These are phyloP conservation scores for Thunnus thynnus DNA, from an alignment of 2,113 vertebrate species.

Conservation along the genomic window DNA sequence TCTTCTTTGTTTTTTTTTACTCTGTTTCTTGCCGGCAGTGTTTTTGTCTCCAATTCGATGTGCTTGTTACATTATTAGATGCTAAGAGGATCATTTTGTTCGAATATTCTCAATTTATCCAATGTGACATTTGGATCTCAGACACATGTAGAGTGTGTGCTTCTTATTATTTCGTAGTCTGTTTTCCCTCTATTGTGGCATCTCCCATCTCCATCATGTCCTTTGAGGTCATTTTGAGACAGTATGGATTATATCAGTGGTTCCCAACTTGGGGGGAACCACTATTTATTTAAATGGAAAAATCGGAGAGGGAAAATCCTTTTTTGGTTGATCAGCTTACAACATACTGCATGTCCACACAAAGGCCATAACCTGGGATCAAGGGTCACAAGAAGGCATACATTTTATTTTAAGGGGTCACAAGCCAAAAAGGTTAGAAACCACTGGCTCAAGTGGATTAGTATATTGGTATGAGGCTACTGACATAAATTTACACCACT, in stretches of 20 bases:
- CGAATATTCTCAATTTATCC: no score
- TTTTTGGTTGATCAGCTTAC: no score
- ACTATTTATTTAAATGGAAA: no score
- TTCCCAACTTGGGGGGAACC: neutral
- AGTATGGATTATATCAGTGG: neutral
- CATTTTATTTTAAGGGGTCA: no score
- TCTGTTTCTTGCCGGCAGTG: neutral
- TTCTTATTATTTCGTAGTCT: neutral
- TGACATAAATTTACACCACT: no score
- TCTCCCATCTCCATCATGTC: neutral
- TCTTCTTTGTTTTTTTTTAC: neutral
- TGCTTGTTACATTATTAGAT: neutral
- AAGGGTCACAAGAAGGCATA: no score
- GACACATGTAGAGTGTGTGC: constrained; percentile 1
- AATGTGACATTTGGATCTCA: constrained; percentile 10
- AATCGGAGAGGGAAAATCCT: no score
- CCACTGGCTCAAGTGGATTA: no score
- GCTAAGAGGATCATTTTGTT: neutral
- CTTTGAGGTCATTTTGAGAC: constrained; percentile 7
- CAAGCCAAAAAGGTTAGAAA: no score
- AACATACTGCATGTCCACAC: no score
- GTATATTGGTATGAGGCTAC: no score
- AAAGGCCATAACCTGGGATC: no score
- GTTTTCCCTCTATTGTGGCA: neutral
- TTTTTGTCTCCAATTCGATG: constrained; percentile 4